phyloP scores from a whole-genome alignment of 1,140 invertebrate genomes.

The Diprion similis region DNA sequence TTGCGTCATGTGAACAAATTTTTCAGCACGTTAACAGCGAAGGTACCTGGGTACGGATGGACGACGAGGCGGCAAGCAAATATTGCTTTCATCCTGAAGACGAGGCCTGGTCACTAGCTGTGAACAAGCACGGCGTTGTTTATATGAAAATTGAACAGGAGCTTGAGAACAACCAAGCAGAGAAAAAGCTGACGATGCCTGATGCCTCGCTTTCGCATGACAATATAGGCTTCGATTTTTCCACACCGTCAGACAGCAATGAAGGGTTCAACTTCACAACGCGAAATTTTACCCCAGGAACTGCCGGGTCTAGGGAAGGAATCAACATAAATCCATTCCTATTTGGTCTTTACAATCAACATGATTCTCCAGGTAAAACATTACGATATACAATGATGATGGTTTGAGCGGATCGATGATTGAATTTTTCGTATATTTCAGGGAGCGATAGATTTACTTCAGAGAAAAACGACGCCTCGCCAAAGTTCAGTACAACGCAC shows the following conservation, averaged over 20 bases:
- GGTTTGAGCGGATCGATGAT: conserved; percentile 5
- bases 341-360: conserved; percentile 57
- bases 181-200: conserved; percentile 38
- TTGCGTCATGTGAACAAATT: neutral
- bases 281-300: conserved; percentile 44
- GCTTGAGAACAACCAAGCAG: conserved; percentile 48
- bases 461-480: conserved; percentile 46
- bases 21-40: conserved; percentile 65
- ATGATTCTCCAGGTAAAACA: conserved; percentile 42
- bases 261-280: conserved; percentile 50
- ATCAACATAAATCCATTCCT: conserved; percentile 67
- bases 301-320: conserved; percentile 37
- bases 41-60: conserved; percentile 75
- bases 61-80: conserved; percentile 68
- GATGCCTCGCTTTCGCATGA: conserved; percentile 43
- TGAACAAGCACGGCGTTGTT: conserved; percentile 70
- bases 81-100: conserved; percentile 72
- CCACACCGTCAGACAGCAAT: conserved; percentile 51
- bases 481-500: conserved; percentile 46
- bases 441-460: conserved; percentile 38
- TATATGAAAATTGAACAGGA: conserved; percentile 72
- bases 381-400: neutral
- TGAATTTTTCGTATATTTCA: conserved; percentile 23
- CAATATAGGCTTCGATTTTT: conserved; percentile 70
- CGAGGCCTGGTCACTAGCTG: conserved; percentile 81